Conservation (phyloP, 2,888 invertebrate genomes). For the Acrocera orbiculus region DNA sequence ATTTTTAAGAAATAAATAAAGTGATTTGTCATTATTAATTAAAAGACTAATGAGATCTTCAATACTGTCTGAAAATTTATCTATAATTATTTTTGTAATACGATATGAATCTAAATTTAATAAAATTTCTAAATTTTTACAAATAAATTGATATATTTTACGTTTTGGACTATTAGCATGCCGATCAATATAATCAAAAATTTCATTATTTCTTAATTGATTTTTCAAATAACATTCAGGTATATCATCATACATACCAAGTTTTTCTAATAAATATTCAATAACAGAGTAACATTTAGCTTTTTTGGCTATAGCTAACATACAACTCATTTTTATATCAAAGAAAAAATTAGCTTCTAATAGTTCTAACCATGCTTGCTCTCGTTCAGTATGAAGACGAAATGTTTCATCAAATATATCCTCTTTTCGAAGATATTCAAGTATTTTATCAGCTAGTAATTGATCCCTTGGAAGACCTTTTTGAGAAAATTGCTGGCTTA, state of each 20-base stretch:
- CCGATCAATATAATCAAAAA: constrained; percentile 39
- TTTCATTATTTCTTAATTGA: constrained; percentile 39
- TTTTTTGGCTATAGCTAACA: constrained; percentile 42
- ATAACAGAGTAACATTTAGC: constrained; percentile 54
- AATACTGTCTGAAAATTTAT: constrained; percentile 35
- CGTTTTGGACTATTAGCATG: constrained; percentile 29
- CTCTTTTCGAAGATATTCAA: constrained; percentile 40
- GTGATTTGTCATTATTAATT: constrained; percentile 18
- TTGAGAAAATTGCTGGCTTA: constrained; percentile 44
- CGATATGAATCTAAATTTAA: constrained; percentile 41
- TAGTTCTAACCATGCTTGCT: constrained; percentile 55
- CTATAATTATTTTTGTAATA: constrained; percentile 42
- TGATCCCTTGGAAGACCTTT: constrained; percentile 28
- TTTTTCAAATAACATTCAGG: constrained; percentile 50
- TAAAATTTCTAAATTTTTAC: constrained; percentile 34
- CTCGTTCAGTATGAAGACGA: constrained; percentile 45
- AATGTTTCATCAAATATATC: constrained; percentile 24
- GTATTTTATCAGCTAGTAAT: constrained; percentile 39
- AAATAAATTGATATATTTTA: constrained; percentile 32
- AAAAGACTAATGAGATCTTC: constrained; percentile 29
- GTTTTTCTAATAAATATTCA: constrained; percentile 47
- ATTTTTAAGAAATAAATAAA: constrained; percentile 41
- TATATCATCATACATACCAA: constrained; percentile 43
- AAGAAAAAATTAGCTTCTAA: constrained; percentile 43
- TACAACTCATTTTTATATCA: constrained; percentile 38